Base-by-base conservation (phyloP, 1,140 invertebrate species). In the Drosophila parvula region DNA sequence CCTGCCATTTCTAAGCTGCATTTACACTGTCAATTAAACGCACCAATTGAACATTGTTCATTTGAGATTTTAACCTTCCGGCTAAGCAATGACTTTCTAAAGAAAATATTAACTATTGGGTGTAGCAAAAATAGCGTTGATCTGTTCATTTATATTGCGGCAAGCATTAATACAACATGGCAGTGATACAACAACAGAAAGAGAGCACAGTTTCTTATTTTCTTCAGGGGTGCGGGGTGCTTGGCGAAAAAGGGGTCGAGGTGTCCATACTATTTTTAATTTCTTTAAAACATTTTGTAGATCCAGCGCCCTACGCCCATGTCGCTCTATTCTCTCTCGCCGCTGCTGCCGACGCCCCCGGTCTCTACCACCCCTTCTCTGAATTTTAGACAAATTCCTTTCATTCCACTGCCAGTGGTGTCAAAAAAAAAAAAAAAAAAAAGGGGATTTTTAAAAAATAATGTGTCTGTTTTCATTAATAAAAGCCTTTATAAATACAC, bases 1-100 rank as follows among this genome's bases (percentile, higher is more conserved):
- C n/a, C 44, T 18, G 45, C 69, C 69, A 73, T 73, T 73, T 73
- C 30, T 57, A 58, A 44, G 30, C 32, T 30, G 36, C 32, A 12
- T 12, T 65, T 71, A 56, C 28, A 50, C 28, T 56, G 28, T 1
- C 30, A 32, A 14, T 45, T 16, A 9, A 45, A 18, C 32, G 18
- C 32, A n/a, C n/a, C 36, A 14, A 36, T 45, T 53, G 22, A 12
- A 53, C 34, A 45, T 12, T 12, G 9, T 11, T 9, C n/a, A 30
- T 9, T 28, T 32, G 11, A 27, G 9, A 32, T 14, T 11, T 7
- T 28, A 38, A 47, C n/a, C 8, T 10, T 18, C 4, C 2, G 8
- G n/a, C 28, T 27, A 34, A 36, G 27, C 2, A 16, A 11, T 3
- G 5, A 47, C 6, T 14, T 1, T 27, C 12, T 12, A 2, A 43